Conservation (phyloP, 2,888 invertebrate species). For the Chouioia cunea region DNA sequence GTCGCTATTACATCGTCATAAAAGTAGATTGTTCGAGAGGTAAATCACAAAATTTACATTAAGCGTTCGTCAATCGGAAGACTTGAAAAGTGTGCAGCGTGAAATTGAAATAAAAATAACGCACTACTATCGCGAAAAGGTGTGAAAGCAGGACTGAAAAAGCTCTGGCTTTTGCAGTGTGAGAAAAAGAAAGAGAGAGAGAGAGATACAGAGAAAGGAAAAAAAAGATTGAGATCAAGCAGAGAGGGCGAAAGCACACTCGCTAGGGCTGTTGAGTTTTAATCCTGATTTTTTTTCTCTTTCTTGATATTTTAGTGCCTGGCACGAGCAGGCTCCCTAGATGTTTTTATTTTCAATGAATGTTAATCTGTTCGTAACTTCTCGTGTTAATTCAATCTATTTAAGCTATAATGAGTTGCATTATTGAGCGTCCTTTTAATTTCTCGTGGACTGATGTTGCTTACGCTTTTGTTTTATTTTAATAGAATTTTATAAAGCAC, state of each 20-base stretch:
- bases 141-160: slow-evolving; percentile 4
- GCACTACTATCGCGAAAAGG: not conserved
- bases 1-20: too few species aligned
- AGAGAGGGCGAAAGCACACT: slow-evolving; percentile 9
- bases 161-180: not conserved
- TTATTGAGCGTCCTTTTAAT: too few species aligned
- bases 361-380: too few species aligned
- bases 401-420: too few species aligned
- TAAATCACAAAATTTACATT: too few species aligned
- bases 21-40: too few species aligned
- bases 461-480: too few species aligned
- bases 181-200: slow-evolving; percentile 16
- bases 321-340: slow-evolving; percentile 2
- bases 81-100: not conserved
- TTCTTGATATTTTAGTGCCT: slow-evolving; percentile 22
- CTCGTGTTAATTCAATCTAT: too few species aligned
- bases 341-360: too few species aligned
- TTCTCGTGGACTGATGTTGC: too few species aligned
- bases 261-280: slow-evolving; percentile 24
- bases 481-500: too few species aligned
- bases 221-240: slow-evolving; percentile 29
- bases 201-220: slow-evolving; percentile 3
- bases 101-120: slow-evolving; percentile 1
- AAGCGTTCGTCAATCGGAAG: too few species aligned
- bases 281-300: slow-evolving; percentile 31